These are phyloP conservation scores for Papilio protenor DNA, from an alignment of 2,888 invertebrate genomes.

Conservation along the genomic window DNA sequence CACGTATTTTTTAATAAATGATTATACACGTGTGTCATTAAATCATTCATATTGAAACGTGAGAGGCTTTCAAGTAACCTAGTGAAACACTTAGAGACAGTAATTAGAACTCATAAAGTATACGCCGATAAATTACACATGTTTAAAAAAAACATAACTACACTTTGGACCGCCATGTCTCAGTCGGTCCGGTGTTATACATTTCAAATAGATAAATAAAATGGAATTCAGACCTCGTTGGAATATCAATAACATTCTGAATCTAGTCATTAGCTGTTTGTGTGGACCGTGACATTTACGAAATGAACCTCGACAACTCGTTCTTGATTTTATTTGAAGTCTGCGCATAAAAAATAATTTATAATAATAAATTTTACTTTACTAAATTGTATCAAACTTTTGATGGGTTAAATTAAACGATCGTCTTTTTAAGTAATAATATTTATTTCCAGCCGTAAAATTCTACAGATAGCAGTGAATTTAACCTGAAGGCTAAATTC, in stretches of 20 bases:
- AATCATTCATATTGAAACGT: not conserved
- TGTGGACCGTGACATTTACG: conserved; percentile 77
- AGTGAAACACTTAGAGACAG: not conserved
- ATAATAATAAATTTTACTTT: not conserved
- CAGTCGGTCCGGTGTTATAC: conserved; percentile 14
- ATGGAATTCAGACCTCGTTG: conserved; percentile 51
- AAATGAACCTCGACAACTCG: conserved; percentile 63
- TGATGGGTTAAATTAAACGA: not conserved
- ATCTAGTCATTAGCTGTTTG: conserved; percentile 57
- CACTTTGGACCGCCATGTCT: not conserved
- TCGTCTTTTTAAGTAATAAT: no score
- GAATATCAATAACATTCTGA: conserved; percentile 68
- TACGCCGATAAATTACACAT: conserved; percentile 26
- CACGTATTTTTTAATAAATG: not conserved
- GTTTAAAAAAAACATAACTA: conserved; percentile 24
- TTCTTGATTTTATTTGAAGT: conserved; percentile 54
- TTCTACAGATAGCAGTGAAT: no score
- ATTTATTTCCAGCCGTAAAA: no score
- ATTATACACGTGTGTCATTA: not conserved
- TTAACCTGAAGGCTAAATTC: no score
- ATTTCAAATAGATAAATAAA: conserved; percentile 48
- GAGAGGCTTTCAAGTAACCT: conserved; percentile 5
- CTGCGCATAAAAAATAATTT: not conserved
- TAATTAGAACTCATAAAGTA: conserved; percentile 29
- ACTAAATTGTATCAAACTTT: not conserved